Evolutionary conservation across 2,113 vertebrate species (phyloP).

Genomic region (Aspiorhynchus laticeps): DNA sequence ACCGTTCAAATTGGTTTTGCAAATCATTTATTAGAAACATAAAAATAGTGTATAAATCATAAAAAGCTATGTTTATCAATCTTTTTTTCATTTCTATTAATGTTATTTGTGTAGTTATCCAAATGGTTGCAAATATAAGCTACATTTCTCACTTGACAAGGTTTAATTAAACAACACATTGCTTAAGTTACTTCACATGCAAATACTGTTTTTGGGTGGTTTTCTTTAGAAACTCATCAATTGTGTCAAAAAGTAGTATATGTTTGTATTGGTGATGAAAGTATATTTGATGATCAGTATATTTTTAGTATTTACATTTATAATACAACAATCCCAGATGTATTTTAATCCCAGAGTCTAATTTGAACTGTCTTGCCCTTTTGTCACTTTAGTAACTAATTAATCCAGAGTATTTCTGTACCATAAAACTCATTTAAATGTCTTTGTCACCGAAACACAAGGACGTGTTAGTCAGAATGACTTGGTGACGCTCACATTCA

Average conservation of each 20-base stretch:
- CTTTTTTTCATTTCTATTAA: background rate
- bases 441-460: background rate
- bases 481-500: background rate
- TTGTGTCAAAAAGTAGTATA: background rate
- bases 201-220: background rate
- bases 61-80: background rate
- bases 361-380: background rate
- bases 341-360: background rate
- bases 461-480: background rate
- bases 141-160: background rate
- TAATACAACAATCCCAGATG: background rate
- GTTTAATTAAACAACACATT: background rate
- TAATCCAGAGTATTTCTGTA: background rate
- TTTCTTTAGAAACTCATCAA: background rate
- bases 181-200: background rate
- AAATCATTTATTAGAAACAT: background rate
- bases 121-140: background rate
- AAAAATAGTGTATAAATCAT: background rate
- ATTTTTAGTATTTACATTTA: background rate
- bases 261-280: background rate
- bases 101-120: background rate
- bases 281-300: no score
- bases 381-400: background rate
- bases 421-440: background rate
- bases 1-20: background rate